Base-by-base conservation (phyloP, 2,888 invertebrate genomes). In the Lycia hirtaria region DNA sequence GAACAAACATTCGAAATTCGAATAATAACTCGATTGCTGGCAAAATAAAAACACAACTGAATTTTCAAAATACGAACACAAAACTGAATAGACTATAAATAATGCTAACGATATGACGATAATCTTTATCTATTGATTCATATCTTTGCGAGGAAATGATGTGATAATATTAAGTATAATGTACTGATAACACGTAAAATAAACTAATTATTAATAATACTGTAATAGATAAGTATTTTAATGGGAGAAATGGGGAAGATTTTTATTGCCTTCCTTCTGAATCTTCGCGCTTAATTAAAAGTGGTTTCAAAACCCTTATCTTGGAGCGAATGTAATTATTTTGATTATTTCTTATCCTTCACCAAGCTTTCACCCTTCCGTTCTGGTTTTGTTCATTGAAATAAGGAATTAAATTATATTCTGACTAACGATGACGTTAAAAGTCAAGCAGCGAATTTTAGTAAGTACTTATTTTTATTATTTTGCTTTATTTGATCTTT, bases 121-220 rank as follows among this genome's bases (percentile, higher is more conserved):
- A 78, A 76, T 56, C 65, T 67, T 57, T 80, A 86, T 86, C 80
- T 76, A 76, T 76, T 70, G 80, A 85, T 84, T 80, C 62, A 71
- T 87, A 89, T 88, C 87, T 78, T 72, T 71, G 76, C 73, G 62
- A 76, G 81, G 82, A 88, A 87, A 81, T 80, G 69, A 68, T 65
- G 15, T 35, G 64, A 65, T 65, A 65, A 20, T 32, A 53, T 49
- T 47, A 52, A 53, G 52, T 47, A 52, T 59, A 59, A 62, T 56
- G 32, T 28, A 4, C 6, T 26, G 64, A 62, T 65, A 62, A 62
- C 22, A 24, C 26, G 37, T 17, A 53, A 45, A 47, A 52, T 40
- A 50, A 43, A 47, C 48, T 19, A 57, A 57, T 57, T 57, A 57
- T 57, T n/a, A 33, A 52, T 51, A 47, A 41, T 52, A n/a, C 20